A percentile compares a stretch with the other conserved stretches of the same genome.
Conservation (phyloP, 2,888 invertebrate species). For the Mythimna ferrago region DNA sequence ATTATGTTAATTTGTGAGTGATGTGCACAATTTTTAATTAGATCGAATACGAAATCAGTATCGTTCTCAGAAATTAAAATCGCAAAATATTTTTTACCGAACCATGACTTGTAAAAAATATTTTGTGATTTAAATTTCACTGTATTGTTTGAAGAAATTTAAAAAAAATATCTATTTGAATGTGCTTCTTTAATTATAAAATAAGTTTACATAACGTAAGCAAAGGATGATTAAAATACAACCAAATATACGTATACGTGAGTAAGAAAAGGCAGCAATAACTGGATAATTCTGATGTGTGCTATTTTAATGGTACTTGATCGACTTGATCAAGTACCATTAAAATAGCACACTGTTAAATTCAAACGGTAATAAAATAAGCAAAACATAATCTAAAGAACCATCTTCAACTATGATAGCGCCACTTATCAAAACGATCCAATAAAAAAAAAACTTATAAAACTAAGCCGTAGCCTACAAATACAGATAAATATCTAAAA, state of each 20-base stretch:
- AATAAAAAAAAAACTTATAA: conserved; percentile 55
- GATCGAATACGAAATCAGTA: conserved; percentile 3
- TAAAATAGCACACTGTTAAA: background rate
- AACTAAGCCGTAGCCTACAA: conserved; percentile 54
- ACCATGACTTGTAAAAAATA: too few species aligned
- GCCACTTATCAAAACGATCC: conserved; percentile 49
- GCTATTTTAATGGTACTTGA: too few species aligned
- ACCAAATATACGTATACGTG: background rate
- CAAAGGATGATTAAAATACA: too few species aligned
- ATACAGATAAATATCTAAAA: conserved; percentile 63
- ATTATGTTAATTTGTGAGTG: conserved; percentile 29
- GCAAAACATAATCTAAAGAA: conserved; percentile 37
- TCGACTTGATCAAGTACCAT: too few species aligned
- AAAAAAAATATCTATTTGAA: too few species aligned
- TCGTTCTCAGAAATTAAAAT: background rate
- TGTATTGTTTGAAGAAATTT: too few species aligned
- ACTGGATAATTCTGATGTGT: conserved; percentile 5
- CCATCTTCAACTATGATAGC: conserved; percentile 60
- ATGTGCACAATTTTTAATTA: background rate
- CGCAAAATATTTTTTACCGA: background rate
- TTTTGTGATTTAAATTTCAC: too few species aligned
- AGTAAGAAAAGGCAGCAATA: conserved; percentile 6
- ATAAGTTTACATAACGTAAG: background rate
- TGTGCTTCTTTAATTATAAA: background rate
- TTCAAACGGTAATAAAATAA: conserved; percentile 1